phyloP scores from a whole-genome alignment of 2,797 vertebrate genomes.

The Chloroceryle amazona region DNA sequence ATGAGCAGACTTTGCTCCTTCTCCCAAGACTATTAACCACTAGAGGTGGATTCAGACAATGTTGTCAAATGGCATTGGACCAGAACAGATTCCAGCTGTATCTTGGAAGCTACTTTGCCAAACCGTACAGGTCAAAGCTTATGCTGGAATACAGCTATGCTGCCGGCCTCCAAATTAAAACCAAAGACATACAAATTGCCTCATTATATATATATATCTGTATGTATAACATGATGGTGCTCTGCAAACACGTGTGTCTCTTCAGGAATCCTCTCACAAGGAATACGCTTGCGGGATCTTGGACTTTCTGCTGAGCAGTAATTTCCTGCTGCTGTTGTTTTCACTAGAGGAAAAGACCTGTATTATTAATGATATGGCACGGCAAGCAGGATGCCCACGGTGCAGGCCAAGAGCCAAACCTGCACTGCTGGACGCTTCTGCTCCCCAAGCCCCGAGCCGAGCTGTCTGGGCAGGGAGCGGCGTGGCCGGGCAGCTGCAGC shows the following conservation, averaged over 20 bases:
- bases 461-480: background rate
- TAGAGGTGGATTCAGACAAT: background rate
- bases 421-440: background rate
- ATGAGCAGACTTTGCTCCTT: background rate
- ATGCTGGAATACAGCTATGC: background rate
- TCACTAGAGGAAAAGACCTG: background rate
- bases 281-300: rapidly evolving
- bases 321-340: background rate
- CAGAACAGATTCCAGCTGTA: background rate
- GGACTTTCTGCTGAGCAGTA: background rate
- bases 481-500: too few species aligned
- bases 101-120: background rate
- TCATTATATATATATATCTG: too few species aligned
- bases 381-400: background rate
- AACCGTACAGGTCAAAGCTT: background rate
- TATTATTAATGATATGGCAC: background rate
- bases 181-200: background rate
- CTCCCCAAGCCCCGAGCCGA: background rate
- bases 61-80: background rate
- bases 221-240: too few species aligned
- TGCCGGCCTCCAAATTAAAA: background rate
- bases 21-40: background rate
- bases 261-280: background rate
- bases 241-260: background rate
- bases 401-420: background rate